Base-by-base conservation (phyloP, 2,888 invertebrate species). In the Spilarctia lutea region DNA sequence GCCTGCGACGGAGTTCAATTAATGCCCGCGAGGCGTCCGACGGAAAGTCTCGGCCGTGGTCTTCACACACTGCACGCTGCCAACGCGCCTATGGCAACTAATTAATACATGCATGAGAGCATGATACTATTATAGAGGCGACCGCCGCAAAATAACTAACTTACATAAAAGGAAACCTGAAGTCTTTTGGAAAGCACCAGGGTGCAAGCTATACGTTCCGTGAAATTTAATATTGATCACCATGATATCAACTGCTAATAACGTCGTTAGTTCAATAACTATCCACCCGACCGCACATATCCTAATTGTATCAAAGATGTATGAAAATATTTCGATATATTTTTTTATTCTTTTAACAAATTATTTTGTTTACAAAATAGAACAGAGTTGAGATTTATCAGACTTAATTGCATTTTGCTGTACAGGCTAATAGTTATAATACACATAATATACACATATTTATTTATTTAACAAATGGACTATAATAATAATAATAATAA, bases 1-100 rank as follows among this genome's bases (percentile, higher is more conserved):
- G 88, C 85, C 89, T 90, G 87, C 89, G 89, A 89, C 90, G 87
- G 89, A 92, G 93, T 91, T 90, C 90, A 91, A 91, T 92, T 91
- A 91, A 91, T 90, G 90, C 88, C 91, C 88, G 88, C 88, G 83
- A 90, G 91, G 86, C 89, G 86, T 87, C 81, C 81, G 82, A 77
- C 80, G 78, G 84, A 83, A 86, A 87, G 85, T 87, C 85, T 83
- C 83, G 79, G 72, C 71, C 66, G 33, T 75, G 77, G 77, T 81
- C 78, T 74, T 80, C 81, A 79, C 79, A 82, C 73, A 79, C 81
- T 73, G 73, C 65, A 48, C 60, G 45, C 75, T 76, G 65, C 48
- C 69, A 65, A 76, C 65, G 68, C 42, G 75, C 81, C 75, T 72
- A 65, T 66, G 69, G 68, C 75, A 66, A 73, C 72, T 71, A 74